Conservation (phyloP, 1,140 invertebrate species). For the Drosophila auraria region DNA sequence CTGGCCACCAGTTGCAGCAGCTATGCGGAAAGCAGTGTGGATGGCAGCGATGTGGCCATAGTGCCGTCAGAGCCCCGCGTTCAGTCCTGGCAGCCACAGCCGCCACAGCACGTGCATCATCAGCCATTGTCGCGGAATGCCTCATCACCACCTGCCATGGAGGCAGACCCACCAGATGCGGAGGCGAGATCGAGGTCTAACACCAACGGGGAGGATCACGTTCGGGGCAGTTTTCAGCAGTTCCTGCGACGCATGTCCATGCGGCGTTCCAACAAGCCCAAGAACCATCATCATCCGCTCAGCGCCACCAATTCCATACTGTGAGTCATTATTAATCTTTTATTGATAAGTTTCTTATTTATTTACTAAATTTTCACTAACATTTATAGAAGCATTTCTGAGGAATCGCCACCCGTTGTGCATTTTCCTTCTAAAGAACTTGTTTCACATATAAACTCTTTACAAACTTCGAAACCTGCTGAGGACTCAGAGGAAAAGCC, state of each 20-base stretch:
- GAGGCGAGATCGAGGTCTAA: background rate
- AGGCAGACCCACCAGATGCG: constrained; percentile 3
- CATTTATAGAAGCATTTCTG: constrained; percentile 70
- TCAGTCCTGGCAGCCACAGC: constrained; percentile 59
- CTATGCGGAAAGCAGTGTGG: constrained; percentile 60
- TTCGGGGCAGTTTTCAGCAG: constrained; percentile 76
- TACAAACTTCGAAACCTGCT: constrained; percentile 12
- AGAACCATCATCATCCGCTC: constrained; percentile 67
- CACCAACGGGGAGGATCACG: constrained; percentile 4
- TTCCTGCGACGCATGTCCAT: constrained; percentile 83
- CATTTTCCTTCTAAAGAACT: constrained; percentile 62
- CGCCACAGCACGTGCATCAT: constrained; percentile 52
- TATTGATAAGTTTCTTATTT: background rate
- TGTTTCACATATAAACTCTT: constrained; percentile 42
- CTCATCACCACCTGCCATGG: constrained; percentile 74
- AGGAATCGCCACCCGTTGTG: constrained; percentile 64
- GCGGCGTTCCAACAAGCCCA: constrained; percentile 74
- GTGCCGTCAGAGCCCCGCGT: constrained; percentile 31
- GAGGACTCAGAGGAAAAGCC: constrained; percentile 15
- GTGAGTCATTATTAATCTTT: constrained; percentile 46
- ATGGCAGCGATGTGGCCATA: constrained; percentile 42
- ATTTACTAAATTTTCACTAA: background rate
- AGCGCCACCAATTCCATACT: constrained; percentile 77
- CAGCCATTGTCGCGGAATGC: constrained; percentile 69
- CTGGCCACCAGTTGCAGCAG: constrained; percentile 71